Base-by-base conservation (phyloP, 92 coral and sea anemone genomes). In the Porites divaricata region DNA sequence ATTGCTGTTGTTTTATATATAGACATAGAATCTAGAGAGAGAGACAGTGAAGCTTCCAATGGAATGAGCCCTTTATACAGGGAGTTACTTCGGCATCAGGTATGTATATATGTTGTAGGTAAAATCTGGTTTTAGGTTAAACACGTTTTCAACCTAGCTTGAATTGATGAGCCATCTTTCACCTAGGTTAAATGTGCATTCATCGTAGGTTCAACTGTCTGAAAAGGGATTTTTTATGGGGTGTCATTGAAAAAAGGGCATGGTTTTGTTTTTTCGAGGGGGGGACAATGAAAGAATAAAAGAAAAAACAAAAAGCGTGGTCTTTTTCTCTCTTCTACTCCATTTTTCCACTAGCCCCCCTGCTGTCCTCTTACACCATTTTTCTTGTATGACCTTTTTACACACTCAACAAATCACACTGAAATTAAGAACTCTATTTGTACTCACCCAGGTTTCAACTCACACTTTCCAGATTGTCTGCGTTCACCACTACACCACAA, bases 31-130 rank as follows among this genome's bases (percentile, higher is more conserved):
- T 49, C 83, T 63, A 76, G 82, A 68, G 71, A 62, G 68, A 49
- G 78, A 25, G 67, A 20, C 66, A 49, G 71, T 35, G 87, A 83
- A 6, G 35, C 59, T 8, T 9, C 74, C 10, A 50, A 77, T 15
- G 89, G 72, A 11, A 85, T 93, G 83, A 90, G 98, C 70, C 92
- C 97, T 41, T 85, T 95, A n/a, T 89, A 93, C 91, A 79, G 82
- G 67, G 98, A 95, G 77, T 86, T 95, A 13, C 86, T 95, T 2
- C 93, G 84, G 26, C 97, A 95, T 70, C 98, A 95, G 92, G 98
- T 95, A 23, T 20, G 8, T 49, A 28, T n/a, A 9, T 25, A 67
- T 35, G 16, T 15, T 54, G 59, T 11, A 11, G 59, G 14, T 11
- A 54, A 54, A 54, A 11, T 54, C 59, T 54, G 59, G 45, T 35